Evolutionary conservation across 2,113 vertebrate genomes (phyloP).

Genomic region (Ardeotis arabs): DNA sequence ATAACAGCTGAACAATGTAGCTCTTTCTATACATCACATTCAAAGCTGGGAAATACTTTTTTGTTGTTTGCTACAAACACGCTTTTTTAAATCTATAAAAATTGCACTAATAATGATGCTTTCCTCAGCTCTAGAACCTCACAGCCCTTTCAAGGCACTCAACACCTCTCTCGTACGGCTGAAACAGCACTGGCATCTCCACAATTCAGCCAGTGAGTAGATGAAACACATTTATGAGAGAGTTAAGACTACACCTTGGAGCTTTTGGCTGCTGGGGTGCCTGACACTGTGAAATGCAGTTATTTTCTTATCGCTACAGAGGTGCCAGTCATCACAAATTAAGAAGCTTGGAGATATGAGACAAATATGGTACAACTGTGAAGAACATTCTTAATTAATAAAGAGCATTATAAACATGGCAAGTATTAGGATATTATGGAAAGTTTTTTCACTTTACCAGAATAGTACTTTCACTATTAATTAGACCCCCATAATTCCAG

Average conservation of each 20-base stretch:
- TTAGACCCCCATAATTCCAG: neutral
- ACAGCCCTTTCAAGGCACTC: neutral
- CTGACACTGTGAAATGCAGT: neutral
- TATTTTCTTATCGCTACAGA: neutral
- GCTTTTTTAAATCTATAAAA: constrained; percentile 20
- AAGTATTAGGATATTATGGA: neutral
- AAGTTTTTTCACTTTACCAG: neutral
- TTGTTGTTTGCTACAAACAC: neutral
- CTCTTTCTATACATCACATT: neutral
- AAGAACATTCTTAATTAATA: neutral
- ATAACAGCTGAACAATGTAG: neutral
- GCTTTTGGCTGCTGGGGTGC: neutral
- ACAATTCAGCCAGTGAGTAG: neutral
- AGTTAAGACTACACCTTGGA: neutral
- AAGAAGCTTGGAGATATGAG: neutral
- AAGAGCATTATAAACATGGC: neutral
- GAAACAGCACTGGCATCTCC: neutral
- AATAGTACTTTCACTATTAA: neutral
- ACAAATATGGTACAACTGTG: neutral
- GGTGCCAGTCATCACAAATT: neutral
- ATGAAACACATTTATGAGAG: neutral
- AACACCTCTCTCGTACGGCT: neutral
- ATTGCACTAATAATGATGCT: neutral
- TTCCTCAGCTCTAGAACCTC: neutral
- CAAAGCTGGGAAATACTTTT: neutral